Evolutionary conservation across 2,797 vertebrate species (phyloP).

Genomic region (Lateolabrax maculatus): DNA sequence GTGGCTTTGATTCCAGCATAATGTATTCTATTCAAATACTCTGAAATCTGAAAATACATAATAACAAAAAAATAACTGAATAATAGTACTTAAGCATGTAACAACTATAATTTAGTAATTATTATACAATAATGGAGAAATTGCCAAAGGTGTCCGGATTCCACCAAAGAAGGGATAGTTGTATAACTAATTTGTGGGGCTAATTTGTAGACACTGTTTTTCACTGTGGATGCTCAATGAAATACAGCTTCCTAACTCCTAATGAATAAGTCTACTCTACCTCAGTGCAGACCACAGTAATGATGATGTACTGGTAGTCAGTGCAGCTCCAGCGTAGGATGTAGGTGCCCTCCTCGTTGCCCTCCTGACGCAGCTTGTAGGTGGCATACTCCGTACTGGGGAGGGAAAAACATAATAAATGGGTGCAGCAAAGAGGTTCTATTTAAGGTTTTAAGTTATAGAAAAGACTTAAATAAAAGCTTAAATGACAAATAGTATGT

Average conservation of each 20-base stretch:
- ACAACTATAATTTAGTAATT: neutral
- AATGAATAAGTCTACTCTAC: constrained; percentile 70
- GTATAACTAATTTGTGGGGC: neutral
- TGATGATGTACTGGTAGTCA: constrained; percentile 95
- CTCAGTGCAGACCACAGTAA: constrained; percentile 96
- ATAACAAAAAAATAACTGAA: neutral
- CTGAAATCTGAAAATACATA: neutral
- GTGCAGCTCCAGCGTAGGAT: constrained; percentile 97
- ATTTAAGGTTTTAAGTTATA: neutral
- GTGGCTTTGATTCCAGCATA: neutral
- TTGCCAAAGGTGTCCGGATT: neutral
- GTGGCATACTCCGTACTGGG: constrained; percentile 95
- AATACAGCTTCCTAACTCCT: neutral
- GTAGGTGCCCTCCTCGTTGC: constrained; percentile 94
- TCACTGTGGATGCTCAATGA: neutral
- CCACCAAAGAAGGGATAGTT: neutral
- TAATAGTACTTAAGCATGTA: neutral
- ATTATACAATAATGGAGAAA: neutral
- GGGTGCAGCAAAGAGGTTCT: neutral
- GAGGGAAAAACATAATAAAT: constrained; percentile 1
- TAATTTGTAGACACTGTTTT: neutral
- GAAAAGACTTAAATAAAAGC: neutral
- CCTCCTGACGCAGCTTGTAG: constrained; percentile 94
- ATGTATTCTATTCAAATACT: too few species aligned
- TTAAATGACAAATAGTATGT: neutral